Evolutionary conservation across 92 coral and sea anemone genomes (phyloP).

Genomic region (Diadumene lineata): DNA sequence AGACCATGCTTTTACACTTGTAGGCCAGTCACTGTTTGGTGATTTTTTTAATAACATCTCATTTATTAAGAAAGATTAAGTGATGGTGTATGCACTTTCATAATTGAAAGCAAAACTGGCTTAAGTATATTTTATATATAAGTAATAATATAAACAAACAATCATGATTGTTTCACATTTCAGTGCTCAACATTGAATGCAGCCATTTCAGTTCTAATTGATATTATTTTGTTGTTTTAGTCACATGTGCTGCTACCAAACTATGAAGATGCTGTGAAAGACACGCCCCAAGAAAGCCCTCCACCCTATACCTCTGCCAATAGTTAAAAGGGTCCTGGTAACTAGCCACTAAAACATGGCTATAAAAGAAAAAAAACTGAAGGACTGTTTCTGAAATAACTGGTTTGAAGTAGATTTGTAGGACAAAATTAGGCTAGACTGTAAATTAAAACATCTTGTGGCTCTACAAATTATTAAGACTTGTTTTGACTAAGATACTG

Average conservation of each 20-base stretch:
- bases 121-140: too few relatives aligned
- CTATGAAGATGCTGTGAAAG: slow-evolving; percentile 97
- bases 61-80: too few relatives aligned
- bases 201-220: neutral
- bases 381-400: neutral
- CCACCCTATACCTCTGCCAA: slow-evolving; percentile 80
- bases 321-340: neutral
- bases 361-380: neutral
- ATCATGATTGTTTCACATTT: too few relatives aligned
- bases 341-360: neutral
- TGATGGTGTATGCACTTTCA: too few relatives aligned
- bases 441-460: neutral
- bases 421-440: neutral
- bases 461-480: too few relatives aligned
- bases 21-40: too few relatives aligned
- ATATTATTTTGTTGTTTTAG: slow-evolving; percentile 39
- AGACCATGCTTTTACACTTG: too few relatives aligned
- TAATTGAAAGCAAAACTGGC: too few relatives aligned
- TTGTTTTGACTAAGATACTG: too few relatives aligned
- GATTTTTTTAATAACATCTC: too few relatives aligned
- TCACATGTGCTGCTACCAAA: slow-evolving; percentile 85
- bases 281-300: slow-evolving; percentile 93
- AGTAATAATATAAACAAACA: too few relatives aligned
- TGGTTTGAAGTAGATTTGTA: neutral
- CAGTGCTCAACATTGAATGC: neutral